These are phyloP conservation scores for Trissolcus brochymenae DNA, from an alignment of 2,888 invertebrate species.

Conservation along the genomic window DNA sequence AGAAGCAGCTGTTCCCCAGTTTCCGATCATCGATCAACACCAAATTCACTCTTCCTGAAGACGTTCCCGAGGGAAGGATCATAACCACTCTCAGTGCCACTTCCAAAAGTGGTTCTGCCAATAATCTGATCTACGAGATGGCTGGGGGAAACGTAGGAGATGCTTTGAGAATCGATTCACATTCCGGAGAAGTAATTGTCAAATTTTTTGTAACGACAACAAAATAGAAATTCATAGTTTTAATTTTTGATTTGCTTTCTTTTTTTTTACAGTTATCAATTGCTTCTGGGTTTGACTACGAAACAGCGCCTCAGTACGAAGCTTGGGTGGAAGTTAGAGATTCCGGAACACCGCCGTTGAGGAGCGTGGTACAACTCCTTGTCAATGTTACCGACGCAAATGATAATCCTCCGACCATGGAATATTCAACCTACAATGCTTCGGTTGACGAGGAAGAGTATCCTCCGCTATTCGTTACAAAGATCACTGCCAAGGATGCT, in stretches of 20 bases:
- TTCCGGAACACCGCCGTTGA: slow-evolving; percentile 87
- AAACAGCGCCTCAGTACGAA: slow-evolving; percentile 88
- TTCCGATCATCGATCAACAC: slow-evolving; percentile 82
- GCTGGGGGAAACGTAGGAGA: slow-evolving; percentile 96
- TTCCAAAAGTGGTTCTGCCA: slow-evolving; percentile 85
- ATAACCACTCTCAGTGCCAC: slow-evolving; percentile 88
- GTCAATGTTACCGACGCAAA: slow-evolving; percentile 96
- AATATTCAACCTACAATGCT: slow-evolving; percentile 87
- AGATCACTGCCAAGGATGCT: slow-evolving; percentile 87
- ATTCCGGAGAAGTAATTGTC: slow-evolving; percentile 81
- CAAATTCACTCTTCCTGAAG: slow-evolving; percentile 87
- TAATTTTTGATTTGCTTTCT: neutral
- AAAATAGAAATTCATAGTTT: neutral
- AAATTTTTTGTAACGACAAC: no score
- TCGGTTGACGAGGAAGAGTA: slow-evolving; percentile 91
- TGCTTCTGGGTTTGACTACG: slow-evolving; percentile 90
- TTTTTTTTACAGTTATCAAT: slow-evolving; percentile 79
- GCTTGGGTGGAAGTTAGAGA: slow-evolving; percentile 95
- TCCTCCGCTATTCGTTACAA: slow-evolving; percentile 85
- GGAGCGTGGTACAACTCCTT: slow-evolving; percentile 87
- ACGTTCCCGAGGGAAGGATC: slow-evolving; percentile 85
- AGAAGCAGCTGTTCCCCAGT: slow-evolving; percentile 87
- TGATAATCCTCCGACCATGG: slow-evolving; percentile 92
- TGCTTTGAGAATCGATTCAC: slow-evolving; percentile 87
- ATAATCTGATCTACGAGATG: slow-evolving; percentile 86